phyloP scores from a whole-genome alignment of 2,888 invertebrate genomes.

The Alviniconcha strummeri region DNA sequence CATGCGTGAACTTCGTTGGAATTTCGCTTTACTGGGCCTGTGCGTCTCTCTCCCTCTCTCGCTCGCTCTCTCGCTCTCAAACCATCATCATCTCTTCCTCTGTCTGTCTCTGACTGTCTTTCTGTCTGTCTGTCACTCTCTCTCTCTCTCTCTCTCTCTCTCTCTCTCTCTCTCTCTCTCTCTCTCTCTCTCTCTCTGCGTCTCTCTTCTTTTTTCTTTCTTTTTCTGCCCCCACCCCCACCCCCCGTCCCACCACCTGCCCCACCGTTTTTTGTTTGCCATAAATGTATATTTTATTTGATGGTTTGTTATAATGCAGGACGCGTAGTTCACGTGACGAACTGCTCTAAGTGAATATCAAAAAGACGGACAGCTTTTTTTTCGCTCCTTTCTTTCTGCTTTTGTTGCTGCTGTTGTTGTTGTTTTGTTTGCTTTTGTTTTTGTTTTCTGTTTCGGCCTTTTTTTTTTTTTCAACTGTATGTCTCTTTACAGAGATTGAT shows the following conservation, averaged over 20 bases:
- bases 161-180: background rate
- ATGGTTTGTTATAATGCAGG: background rate
- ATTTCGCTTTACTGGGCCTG: no score
- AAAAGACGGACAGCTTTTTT: background rate
- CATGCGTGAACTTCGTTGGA: background rate
- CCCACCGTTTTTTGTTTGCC: background rate
- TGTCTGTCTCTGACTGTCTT: background rate
- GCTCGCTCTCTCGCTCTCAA: background rate
- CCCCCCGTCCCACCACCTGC: background rate
- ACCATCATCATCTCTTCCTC: background rate
- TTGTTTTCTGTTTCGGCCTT: background rate
- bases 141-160: no score
- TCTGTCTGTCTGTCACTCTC: no score
- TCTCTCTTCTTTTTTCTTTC: background rate
- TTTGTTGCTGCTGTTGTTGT: background rate
- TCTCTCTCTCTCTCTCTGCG: background rate
- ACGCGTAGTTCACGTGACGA: no score
- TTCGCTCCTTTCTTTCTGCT: background rate
- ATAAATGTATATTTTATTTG: background rate
- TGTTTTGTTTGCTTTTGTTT: background rate
- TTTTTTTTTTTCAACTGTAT: background rate
- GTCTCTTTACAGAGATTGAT: background rate
- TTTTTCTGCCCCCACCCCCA: background rate
- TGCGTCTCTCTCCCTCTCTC: no score
- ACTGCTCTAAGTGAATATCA: no score